phyloP scores from a whole-genome alignment of 1,140 invertebrate genomes.

The Procambarus clarkii region DNA sequence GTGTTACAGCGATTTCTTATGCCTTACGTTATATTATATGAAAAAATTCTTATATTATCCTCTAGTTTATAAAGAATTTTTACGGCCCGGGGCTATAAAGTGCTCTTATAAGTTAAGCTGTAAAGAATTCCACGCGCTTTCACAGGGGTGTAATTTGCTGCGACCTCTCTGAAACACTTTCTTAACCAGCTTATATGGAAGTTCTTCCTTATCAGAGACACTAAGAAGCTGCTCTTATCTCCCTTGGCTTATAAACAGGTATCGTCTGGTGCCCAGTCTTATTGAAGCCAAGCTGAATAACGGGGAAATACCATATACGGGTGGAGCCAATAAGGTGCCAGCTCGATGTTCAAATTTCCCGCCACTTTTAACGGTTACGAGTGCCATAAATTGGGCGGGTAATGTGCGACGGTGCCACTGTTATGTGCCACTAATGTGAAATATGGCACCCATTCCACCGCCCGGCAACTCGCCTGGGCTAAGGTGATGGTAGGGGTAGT shows the following conservation, averaged over 20 bases:
- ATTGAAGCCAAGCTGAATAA: conserved; percentile 48
- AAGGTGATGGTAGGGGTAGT: not conserved
- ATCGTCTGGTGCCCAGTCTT: conserved; percentile 8
- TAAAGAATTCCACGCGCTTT: conserved; percentile 18
- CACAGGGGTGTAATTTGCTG: conserved; percentile 6
- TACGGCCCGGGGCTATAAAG: conserved; percentile 12
- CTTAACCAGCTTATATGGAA: conserved; percentile 19
- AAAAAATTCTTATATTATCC: conserved; percentile 46
- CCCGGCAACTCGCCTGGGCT: conserved; percentile 46
- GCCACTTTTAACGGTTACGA: conserved; percentile 73
- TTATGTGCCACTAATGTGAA: conserved; percentile 73
- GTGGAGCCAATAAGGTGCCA: conserved; percentile 72
- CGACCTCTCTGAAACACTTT: conserved; percentile 19
- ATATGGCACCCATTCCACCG: conserved; percentile 70
- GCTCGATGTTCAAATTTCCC: conserved; percentile 73
- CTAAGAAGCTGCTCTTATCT: not conserved
- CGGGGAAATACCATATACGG: conserved; percentile 56
- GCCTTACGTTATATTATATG: conserved; percentile 30
- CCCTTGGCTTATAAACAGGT: not conserved
- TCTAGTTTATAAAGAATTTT: conserved; percentile 57
- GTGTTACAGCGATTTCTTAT: conserved; percentile 40
- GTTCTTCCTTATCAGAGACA: conserved; percentile 6
- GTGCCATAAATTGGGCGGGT: conserved; percentile 72
- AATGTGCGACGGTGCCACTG: conserved; percentile 72
- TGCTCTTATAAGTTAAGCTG: conserved; percentile 38